phyloP scores from a whole-genome alignment of 2,113 vertebrate species.

The Girardinichthys multiradiatus region DNA sequence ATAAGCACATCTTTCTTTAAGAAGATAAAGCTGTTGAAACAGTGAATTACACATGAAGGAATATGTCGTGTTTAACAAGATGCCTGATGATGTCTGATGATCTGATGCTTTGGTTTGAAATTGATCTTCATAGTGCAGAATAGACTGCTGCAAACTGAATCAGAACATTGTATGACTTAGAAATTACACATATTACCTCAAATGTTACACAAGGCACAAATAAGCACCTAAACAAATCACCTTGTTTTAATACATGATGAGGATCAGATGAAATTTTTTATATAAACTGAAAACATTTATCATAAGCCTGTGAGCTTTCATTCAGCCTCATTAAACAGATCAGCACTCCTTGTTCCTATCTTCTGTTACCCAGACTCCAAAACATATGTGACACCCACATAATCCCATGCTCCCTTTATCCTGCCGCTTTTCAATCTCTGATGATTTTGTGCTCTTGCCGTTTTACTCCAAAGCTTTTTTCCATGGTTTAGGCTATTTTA shows the following conservation, averaged over 20 bases:
- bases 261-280: neutral
- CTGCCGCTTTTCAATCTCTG: neutral
- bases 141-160: slow-evolving; percentile 20
- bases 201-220: neutral
- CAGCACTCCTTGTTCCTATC: slow-evolving; percentile 11
- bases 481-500: slow-evolving; percentile 29
- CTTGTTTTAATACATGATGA: neutral
- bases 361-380: slow-evolving; percentile 53
- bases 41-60: slow-evolving; percentile 29
- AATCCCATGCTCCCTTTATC: slow-evolving; percentile 46
- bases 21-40: slow-evolving; percentile 14
- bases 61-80: slow-evolving; percentile 45
- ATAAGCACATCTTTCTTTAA: slow-evolving; percentile 1
- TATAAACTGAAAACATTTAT: neutral
- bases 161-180: slow-evolving; percentile 3
- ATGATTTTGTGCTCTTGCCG: slow-evolving; percentile 17
- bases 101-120: slow-evolving; percentile 29
- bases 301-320: slow-evolving; percentile 28
- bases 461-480: slow-evolving; percentile 24
- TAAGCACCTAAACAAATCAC: neutral
- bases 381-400: slow-evolving; percentile 62
- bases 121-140: slow-evolving; percentile 10
- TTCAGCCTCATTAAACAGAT: slow-evolving; percentile 46
- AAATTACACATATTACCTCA: neutral
- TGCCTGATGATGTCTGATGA: slow-evolving; percentile 4